Evolutionary conservation across 2,113 vertebrate genomes (phyloP).

Genomic region (Colius striatus): DNA sequence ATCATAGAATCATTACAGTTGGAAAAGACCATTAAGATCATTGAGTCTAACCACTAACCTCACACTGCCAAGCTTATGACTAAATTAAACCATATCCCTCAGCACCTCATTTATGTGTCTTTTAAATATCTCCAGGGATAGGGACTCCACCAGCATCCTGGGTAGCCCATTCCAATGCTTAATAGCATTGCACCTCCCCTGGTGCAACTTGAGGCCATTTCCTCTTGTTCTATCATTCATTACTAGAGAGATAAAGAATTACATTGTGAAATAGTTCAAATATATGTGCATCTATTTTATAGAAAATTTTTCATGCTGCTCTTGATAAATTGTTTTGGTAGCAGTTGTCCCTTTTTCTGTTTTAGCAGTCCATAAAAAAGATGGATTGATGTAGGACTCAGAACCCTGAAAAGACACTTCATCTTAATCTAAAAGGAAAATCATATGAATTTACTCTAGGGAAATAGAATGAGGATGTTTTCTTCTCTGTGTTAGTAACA

Average conservation of each 20-base stretch:
- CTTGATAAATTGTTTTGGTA: neutral
- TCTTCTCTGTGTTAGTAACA: neutral
- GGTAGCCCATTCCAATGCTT: no score
- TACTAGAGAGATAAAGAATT: neutral
- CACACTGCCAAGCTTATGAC: no score
- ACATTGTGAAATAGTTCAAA: neutral
- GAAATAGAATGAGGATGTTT: slow-evolving; percentile 12
- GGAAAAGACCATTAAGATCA: no score
- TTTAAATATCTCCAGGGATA: no score
- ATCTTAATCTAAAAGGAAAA: slow-evolving; percentile 21
- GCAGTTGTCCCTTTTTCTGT: neutral
- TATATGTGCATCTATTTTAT: neutral
- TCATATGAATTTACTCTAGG: neutral
- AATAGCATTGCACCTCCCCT: no score
- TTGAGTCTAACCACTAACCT: no score
- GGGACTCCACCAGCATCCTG: no score
- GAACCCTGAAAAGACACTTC: neutral
- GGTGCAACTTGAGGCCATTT: no score
- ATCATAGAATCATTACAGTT: no score
- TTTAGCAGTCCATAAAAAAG: neutral
- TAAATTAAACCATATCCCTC: no score
- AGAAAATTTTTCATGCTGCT: neutral
- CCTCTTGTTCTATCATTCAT: no score
- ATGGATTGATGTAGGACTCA: neutral
- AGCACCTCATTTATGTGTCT: no score